phyloP scores from a whole-genome alignment of 1,140 invertebrate genomes.

The Rhopalosiphum padi region DNA sequence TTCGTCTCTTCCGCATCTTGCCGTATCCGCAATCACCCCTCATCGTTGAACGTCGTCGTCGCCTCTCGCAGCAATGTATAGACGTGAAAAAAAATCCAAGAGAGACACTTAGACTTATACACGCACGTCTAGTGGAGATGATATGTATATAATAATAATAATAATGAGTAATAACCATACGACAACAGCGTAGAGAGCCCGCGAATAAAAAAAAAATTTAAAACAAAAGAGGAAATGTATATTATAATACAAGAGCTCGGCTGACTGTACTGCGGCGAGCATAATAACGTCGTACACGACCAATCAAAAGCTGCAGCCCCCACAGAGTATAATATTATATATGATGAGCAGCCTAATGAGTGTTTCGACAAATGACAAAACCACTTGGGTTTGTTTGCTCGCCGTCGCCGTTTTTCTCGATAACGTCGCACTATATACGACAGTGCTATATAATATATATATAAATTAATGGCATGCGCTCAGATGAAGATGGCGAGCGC shows the following conservation, averaged over 20 bases:
- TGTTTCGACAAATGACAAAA: background rate
- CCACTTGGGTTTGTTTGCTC: conserved; percentile 7
- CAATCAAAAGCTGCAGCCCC: background rate
- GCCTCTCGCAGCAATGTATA: background rate
- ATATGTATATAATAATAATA: conserved; percentile 5
- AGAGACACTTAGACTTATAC: background rate
- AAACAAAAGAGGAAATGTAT: background rate
- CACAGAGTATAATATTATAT: background rate
- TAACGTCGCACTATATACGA: background rate
- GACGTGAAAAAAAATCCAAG: background rate
- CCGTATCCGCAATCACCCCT: too few species aligned
- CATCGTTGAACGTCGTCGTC: background rate
- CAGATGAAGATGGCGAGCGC: background rate
- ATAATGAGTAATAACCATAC: background rate
- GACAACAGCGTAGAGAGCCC: background rate
- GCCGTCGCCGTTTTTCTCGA: background rate
- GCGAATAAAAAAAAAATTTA: background rate
- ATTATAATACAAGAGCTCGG: background rate
- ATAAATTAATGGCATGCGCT: background rate
- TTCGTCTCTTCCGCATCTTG: background rate
- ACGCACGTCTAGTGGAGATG: background rate
- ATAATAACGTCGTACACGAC: background rate
- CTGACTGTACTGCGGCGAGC: too few species aligned
- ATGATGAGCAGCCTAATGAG: background rate
- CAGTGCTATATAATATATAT: background rate